Evolutionary conservation across 92 coral and sea anemone genomes (phyloP).

Genomic region (Anthopleura xanthogrammica): DNA sequence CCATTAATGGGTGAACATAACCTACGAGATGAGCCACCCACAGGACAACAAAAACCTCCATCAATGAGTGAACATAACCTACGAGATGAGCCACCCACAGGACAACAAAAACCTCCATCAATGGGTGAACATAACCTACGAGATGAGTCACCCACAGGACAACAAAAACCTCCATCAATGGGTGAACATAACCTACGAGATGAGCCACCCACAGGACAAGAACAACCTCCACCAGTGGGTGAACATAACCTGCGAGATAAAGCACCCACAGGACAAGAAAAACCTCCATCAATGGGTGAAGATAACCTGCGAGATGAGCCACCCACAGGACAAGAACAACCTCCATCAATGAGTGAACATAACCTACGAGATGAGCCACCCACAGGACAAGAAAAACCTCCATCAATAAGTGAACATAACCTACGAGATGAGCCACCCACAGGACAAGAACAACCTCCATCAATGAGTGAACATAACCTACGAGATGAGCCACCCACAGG

Average conservation of each 20-base stretch:
- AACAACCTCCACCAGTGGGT: not conserved
- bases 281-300: not conserved
- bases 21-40: no score
- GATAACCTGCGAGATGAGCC: no score
- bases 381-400: not conserved
- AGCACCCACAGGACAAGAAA: not conserved
- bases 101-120: no score
- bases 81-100: no score
- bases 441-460: not conserved
- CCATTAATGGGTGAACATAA: not conserved
- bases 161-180: no score
- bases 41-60: no score
- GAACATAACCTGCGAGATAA: not conserved
- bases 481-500: no score
- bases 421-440: not conserved
- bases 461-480: no score
- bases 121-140: no score
- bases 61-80: no score
- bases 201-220: not conserved
- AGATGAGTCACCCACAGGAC: no score
- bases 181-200: not conserved
- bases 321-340: not conserved
- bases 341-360: no score
- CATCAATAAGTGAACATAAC: not conserved
- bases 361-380: not conserved